These are phyloP conservation scores for Python bivittatus DNA, from an alignment of 2,113 vertebrate genomes.

Conservation along the genomic window DNA sequence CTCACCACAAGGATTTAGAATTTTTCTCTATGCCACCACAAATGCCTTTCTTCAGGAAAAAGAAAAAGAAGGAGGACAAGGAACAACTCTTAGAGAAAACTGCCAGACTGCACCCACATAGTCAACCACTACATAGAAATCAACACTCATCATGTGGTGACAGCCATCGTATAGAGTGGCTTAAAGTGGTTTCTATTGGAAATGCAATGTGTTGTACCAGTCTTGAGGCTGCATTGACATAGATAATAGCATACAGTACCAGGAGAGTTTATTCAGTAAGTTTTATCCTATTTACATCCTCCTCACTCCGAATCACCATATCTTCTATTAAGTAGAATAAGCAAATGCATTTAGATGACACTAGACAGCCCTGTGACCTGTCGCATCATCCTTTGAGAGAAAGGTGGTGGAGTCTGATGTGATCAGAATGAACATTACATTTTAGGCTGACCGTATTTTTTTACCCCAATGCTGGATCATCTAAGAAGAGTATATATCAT, in stretches of 20 bases:
- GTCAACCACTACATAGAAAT: background rate
- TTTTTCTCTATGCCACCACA: slow-evolving; percentile 1
- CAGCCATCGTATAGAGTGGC: background rate
- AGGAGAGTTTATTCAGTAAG: background rate
- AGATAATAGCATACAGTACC: background rate
- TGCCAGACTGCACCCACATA: background rate
- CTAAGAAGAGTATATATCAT: too few relatives aligned
- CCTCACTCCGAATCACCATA: background rate
- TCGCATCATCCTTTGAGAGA: too few relatives aligned
- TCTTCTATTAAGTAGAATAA: background rate
- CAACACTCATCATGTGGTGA: background rate
- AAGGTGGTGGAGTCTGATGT: too few relatives aligned
- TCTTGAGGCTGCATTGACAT: background rate
- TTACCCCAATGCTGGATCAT: too few relatives aligned
- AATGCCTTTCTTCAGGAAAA: background rate
- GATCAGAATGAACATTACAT: too few relatives aligned
- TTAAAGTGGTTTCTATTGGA: background rate
- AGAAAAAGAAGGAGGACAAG: background rate
- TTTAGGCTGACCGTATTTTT: too few relatives aligned
- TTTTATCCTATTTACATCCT: background rate
- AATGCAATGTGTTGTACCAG: background rate
- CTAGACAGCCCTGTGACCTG: too few relatives aligned
- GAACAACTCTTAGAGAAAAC: background rate
- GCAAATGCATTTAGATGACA: background rate
- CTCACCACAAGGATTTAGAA: background rate